A percentile compares a stretch with the other conserved stretches of the same genome.
phyloP scores from a whole-genome alignment of 2,113 vertebrate genomes.

The Brienomyrus longianalis region DNA sequence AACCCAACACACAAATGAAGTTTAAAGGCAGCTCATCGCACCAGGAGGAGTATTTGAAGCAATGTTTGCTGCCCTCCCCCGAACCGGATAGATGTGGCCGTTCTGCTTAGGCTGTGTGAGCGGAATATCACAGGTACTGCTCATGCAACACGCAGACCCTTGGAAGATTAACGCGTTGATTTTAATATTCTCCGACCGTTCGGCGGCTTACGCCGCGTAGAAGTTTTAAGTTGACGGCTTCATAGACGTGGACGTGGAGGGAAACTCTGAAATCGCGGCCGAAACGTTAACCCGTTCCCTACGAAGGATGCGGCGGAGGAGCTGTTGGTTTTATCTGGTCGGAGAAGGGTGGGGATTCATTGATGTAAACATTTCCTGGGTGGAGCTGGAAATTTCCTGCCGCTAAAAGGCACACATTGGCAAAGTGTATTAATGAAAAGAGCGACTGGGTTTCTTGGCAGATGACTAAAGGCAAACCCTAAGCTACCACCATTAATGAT shows the following conservation, averaged over 20 bases:
- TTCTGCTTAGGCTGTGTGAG: slow-evolving; percentile 37
- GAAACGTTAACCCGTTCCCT: slow-evolving; percentile 41
- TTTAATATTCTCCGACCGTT: slow-evolving; percentile 54
- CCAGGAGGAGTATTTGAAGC: slow-evolving; percentile 21
- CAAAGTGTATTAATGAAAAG: background rate
- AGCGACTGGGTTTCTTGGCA: background rate
- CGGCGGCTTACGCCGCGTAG: slow-evolving; percentile 28
- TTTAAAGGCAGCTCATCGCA: slow-evolving; percentile 21
- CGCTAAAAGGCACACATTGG: slow-evolving; percentile 31
- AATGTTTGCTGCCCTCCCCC: background rate
- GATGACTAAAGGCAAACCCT: background rate
- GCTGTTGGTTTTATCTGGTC: slow-evolving; percentile 60
- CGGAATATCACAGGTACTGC: slow-evolving; percentile 52
- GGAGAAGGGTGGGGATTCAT: slow-evolving; percentile 64
- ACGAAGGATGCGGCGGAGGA: slow-evolving; percentile 54
- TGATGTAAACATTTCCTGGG: slow-evolving; percentile 47
- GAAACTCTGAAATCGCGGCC: slow-evolving; percentile 45
- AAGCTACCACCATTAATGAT: background rate
- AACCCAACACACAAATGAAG: slow-evolving; percentile 18
- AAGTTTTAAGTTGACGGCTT: slow-evolving; percentile 45
- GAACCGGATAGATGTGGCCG: slow-evolving; percentile 7
- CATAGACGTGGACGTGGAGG: slow-evolving; percentile 40
- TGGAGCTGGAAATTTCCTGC: slow-evolving; percentile 17
- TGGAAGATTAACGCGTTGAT: slow-evolving; percentile 51
- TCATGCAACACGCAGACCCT: slow-evolving; percentile 46